A percentile compares a stretch with the other conserved stretches of the same genome.
phyloP scores from a whole-genome alignment of 2,113 vertebrate genomes.

The Helogale parvula region DNA sequence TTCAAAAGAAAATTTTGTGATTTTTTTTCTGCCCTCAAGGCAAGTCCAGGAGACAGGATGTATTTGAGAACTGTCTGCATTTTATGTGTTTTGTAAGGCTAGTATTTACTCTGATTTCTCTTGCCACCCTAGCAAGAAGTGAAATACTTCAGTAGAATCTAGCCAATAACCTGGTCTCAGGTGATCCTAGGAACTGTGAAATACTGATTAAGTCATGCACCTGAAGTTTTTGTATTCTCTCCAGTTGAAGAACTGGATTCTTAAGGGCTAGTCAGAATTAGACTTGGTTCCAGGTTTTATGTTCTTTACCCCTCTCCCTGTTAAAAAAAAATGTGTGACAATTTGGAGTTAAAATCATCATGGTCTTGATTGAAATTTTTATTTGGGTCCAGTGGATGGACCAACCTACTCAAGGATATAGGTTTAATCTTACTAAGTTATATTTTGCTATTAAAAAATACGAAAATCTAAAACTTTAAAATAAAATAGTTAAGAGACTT shows the following conservation, averaged over 20 bases:
- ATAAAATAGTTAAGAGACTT: not conserved
- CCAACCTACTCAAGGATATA: not conserved
- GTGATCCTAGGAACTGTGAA: not conserved
- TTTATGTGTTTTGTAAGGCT: not conserved
- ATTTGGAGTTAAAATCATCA: not conserved
- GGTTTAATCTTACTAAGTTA: conserved; percentile 25
- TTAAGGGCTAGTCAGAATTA: not conserved
- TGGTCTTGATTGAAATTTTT: not conserved
- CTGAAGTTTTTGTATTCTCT: not conserved
- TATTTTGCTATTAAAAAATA: not conserved
- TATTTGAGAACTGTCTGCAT: not conserved
- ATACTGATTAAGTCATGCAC: not conserved
- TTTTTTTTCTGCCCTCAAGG: not conserved
- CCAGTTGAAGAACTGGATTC: not conserved
- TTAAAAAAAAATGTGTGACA: not conserved
- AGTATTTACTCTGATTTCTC: not conserved
- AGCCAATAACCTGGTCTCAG: not conserved
- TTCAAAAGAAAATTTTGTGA: not conserved
- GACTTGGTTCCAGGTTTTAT: not conserved
- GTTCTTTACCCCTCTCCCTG: not conserved
- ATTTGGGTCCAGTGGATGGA: not conserved
- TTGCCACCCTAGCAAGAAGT: not conserved
- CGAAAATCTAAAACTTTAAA: not conserved
- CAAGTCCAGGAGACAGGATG: not conserved
- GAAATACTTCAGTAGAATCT: not conserved